Percentiles rank a stretch among this genome's conserved stretches.
Conservation (phyloP, 2,113 vertebrate genomes). For the Chaetura pelagica region DNA sequence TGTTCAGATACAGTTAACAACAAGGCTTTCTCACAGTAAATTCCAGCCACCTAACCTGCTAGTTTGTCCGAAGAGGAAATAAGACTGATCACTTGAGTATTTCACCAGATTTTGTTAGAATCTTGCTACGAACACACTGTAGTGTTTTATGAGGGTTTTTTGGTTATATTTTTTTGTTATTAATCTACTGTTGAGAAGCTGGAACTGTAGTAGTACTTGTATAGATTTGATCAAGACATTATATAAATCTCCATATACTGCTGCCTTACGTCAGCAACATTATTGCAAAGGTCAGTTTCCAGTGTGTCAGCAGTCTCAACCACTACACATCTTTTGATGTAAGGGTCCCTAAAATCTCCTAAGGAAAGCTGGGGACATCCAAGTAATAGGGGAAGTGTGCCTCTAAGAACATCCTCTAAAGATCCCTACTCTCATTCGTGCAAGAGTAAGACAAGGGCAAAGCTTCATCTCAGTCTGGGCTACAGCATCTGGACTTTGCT, state of each 20-base stretch:
- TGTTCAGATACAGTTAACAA: background rate
- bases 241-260: background rate
- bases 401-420: background rate
- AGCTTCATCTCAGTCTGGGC: background rate
- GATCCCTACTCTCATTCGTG: background rate
- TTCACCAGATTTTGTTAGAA: constrained; percentile 12
- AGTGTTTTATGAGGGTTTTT: background rate
- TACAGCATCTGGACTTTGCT: background rate
- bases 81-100: background rate
- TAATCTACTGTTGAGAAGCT: background rate
- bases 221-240: background rate
- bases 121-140: background rate
- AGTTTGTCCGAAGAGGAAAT: background rate
- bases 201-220: background rate
- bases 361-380: background rate
- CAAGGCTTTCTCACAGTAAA: background rate
- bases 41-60: background rate
- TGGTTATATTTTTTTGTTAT: background rate
- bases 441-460: background rate
- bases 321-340: background rate
- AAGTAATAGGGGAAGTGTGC: background rate
- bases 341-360: background rate
- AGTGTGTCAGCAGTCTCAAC: background rate
- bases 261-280: background rate
- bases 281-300: background rate